Base-by-base conservation (phyloP, 2,888 invertebrate species). In the Lithophane ornitopus region DNA sequence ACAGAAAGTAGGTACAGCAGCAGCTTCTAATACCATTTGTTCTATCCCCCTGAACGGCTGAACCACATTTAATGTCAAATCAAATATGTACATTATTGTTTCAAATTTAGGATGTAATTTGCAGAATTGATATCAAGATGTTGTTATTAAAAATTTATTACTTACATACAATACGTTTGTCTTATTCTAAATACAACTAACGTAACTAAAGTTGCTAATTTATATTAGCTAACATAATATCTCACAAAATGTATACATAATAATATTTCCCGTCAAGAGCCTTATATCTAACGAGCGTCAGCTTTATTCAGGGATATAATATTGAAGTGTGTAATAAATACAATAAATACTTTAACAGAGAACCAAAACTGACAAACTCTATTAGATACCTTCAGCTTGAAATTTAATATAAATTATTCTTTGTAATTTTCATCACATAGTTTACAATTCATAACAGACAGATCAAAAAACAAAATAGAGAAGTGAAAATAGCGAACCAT, bases 61-160 rank as follows among this genome's bases (percentile, higher is more conserved):
- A 34, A 34, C 34, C 34, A 34, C 6, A 34, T 34, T 34, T 34
- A 34, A 34, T 34, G 34, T 34, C 34, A 34, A 34, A 34, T 34
- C 34, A 34, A 34, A 54, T 54, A 74, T 74, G 44, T 72, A 74
- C 44, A 78, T 46, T 77, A 22, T 74, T 81, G 14, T 52, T 81
- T 75, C 49, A 61, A 65, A 58, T 79, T 44, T 56, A 84, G 71
- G 67, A 70, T 59, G 68, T 58, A 39, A 80, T 73, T 69, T 59
- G 39, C 54, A 66, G 76, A 81, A 85, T 74, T 70, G 54, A 74
- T 73, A 78, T 68, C 54, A 89, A 89, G 86, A 89, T 90, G 90
- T 93, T 94, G 93, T 95, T 94, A 94, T 94, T 94, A 94, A 95
- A 91, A 96, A 94, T 94, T 93, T 95, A 96, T 96, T 96, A 92